Percentiles rank a stretch among this genome's conserved stretches.
phyloP scores from a whole-genome alignment of 2,888 invertebrate genomes.

The Platycnemis pennipes region DNA sequence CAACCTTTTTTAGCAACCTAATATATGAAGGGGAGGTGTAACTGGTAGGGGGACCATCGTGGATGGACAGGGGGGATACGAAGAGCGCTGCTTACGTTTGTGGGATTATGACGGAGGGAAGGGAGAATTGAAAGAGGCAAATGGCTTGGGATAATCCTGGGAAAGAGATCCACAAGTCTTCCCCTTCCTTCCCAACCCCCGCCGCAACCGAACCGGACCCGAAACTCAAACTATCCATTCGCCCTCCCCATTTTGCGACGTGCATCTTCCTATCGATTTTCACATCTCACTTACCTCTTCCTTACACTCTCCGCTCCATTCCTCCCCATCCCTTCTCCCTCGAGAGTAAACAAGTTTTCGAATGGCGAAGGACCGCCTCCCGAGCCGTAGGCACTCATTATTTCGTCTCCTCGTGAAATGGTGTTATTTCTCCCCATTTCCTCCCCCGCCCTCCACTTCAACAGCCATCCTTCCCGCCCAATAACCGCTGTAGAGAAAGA shows the following conservation, averaged over 20 bases:
- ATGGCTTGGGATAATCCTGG: background rate
- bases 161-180: background rate
- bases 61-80: background rate
- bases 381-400: background rate
- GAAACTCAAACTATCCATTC: too few species aligned
- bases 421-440: background rate
- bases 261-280: slow-evolving; percentile 2
- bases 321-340: background rate
- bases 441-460: background rate
- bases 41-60: too few species aligned
- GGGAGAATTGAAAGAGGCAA: background rate
- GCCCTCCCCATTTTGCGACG: slow-evolving; percentile 37
- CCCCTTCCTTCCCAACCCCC: slow-evolving; percentile 45
- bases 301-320: background rate
- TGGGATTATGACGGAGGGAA: background rate
- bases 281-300: slow-evolving; percentile 25
- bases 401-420: background rate
- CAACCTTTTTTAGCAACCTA: too few species aligned
- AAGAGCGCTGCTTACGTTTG: background rate
- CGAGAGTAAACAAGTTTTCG: background rate
- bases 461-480: too few species aligned
- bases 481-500: too few species aligned
- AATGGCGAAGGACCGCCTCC: background rate
- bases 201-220: background rate
- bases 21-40: too few species aligned